These are phyloP conservation scores for Perizoma flavofasciatum DNA, from an alignment of 2,888 invertebrate species.

Conservation along the genomic window DNA sequence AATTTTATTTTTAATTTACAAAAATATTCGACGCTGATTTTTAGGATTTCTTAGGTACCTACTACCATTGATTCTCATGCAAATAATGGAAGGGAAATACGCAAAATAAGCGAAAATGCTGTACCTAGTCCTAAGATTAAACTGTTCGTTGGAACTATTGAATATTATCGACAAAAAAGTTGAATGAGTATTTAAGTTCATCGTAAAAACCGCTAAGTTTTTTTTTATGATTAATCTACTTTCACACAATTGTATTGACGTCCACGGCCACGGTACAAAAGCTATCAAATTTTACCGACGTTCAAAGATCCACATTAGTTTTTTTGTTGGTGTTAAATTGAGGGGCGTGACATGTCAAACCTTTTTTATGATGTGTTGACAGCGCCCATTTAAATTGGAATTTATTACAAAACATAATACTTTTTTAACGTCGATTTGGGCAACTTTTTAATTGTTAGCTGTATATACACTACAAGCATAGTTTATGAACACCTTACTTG, in stretches of 20 bases:
- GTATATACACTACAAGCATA: not conserved
- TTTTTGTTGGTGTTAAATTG: slow-evolving; percentile 46
- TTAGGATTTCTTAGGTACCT: too few species aligned
- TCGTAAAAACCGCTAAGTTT: too few species aligned
- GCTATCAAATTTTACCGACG: slow-evolving; percentile 35
- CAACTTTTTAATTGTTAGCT: slow-evolving; percentile 7
- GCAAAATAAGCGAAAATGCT: too few species aligned
- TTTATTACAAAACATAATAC: slow-evolving; percentile 24
- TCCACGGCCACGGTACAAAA: slow-evolving; percentile 10
- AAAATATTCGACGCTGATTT: too few species aligned
- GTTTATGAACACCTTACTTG: not conserved
- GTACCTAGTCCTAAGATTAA: too few species aligned
- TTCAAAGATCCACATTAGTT: slow-evolving; percentile 42
- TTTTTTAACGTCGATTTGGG: slow-evolving; percentile 7
- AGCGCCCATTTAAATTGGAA: slow-evolving; percentile 35
- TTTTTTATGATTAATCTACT: not conserved
- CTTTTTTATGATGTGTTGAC: slow-evolving; percentile 47
- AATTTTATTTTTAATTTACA: too few species aligned
- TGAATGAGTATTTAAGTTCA: too few species aligned
- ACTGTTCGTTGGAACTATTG: too few species aligned
- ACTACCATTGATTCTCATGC: too few species aligned
- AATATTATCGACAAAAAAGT: too few species aligned
- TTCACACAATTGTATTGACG: slow-evolving; percentile 5
- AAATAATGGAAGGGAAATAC: too few species aligned
- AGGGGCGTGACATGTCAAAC: slow-evolving; percentile 45